Percentiles rank a stretch among this genome's conserved stretches.
Conservation (phyloP, 30 jellyfish, hydroid and myxozoan genomes). For the Cassiopea andromeda region DNA sequence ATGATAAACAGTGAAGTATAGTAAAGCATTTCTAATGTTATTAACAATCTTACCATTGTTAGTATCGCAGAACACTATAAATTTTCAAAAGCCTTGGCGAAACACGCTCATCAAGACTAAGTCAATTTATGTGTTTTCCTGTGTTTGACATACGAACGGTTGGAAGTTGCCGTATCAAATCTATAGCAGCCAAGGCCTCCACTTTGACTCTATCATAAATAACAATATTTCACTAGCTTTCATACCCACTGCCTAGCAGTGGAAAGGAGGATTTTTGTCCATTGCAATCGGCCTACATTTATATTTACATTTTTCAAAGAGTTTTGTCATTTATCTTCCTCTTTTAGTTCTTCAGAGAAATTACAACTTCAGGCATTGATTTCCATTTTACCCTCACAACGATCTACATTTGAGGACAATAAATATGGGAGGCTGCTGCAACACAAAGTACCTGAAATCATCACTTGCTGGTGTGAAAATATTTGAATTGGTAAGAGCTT, state of each 20-base stretch:
- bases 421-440: slow-evolving; percentile 50
- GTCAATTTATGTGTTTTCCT: too few relatives aligned
- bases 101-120: too few relatives aligned
- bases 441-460: slow-evolving; percentile 57
- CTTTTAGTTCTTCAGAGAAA: not conserved
- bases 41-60: too few relatives aligned
- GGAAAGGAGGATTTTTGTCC: not conserved
- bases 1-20: not conserved
- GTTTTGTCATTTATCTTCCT: not conserved
- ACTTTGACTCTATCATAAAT: too few relatives aligned
- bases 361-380: too few relatives aligned
- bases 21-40: not conserved
- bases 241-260: not conserved
- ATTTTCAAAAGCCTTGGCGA: too few relatives aligned
- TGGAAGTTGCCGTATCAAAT: too few relatives aligned
- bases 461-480: slow-evolving; percentile 50
- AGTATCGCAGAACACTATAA: too few relatives aligned
- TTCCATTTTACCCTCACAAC: not conserved
- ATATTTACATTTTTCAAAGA: too few relatives aligned
- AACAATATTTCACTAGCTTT: too few relatives aligned
- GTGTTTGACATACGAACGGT: too few relatives aligned
- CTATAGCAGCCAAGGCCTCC: too few relatives aligned
- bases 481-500: slow-evolving; percentile 34
- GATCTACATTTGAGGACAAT: not conserved
- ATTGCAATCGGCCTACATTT: not conserved